These are phyloP conservation scores for Sminthurinus aureus DNA, from an alignment of 2,888 invertebrate genomes.

Conservation along the genomic window DNA sequence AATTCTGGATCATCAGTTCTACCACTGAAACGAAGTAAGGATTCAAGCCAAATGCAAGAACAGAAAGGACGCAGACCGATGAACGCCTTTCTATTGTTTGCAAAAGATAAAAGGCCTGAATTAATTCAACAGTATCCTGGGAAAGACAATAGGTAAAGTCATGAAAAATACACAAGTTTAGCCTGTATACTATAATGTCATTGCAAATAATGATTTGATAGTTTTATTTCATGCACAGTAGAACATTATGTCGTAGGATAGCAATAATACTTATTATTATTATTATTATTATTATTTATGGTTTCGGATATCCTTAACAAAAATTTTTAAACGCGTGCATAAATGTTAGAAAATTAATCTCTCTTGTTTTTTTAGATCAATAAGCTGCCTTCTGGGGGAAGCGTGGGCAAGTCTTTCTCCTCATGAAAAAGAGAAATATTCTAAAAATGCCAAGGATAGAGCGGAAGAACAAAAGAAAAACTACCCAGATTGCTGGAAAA, in stretches of 20 bases:
- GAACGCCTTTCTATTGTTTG: conserved; percentile 68
- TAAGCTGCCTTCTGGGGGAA: conserved; percentile 66
- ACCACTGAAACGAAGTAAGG: conserved; percentile 25
- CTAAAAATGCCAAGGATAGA: conserved; percentile 63
- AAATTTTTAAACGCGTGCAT: not conserved
- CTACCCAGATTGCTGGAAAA: conserved; percentile 67
- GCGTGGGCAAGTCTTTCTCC: conserved; percentile 65
- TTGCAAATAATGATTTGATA: too few relatives aligned
- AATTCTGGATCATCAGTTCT: conserved; percentile 31
- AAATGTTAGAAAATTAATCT: not conserved
- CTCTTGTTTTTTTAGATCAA: conserved; percentile 62
- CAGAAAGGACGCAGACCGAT: conserved; percentile 63
- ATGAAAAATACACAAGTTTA: not conserved
- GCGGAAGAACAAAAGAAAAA: conserved; percentile 65
- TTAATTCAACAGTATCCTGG: conserved; percentile 66
- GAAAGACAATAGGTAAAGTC: conserved; percentile 65
- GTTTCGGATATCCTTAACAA: not conserved
- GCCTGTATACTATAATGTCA: not conserved
- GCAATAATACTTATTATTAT: not conserved
- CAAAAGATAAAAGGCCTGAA: conserved; percentile 65
- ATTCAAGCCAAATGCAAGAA: conserved; percentile 33
- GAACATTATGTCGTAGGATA: not conserved
- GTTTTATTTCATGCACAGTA: too few relatives aligned
- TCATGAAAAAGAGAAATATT: conserved; percentile 63
- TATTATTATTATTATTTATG: not conserved